These are phyloP conservation scores for Drosophila obscura DNA, from an alignment of 1,140 invertebrate genomes.

Conservation along the genomic window DNA sequence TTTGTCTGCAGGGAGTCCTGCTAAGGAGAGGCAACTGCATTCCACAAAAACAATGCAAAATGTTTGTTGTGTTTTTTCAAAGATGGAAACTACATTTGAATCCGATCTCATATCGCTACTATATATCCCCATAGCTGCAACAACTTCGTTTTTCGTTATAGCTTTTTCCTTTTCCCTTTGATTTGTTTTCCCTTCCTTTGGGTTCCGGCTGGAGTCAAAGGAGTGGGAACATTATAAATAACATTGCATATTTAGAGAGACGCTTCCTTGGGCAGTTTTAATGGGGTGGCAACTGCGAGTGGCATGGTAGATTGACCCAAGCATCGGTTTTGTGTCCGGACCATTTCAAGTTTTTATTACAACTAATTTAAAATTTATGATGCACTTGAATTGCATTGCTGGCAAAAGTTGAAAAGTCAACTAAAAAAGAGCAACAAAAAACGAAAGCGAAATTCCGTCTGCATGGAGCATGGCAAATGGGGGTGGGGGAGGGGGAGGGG, in stretches of 20 bases:
- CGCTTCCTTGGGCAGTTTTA: constrained; percentile 34
- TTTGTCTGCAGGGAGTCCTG: background rate
- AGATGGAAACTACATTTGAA: too few species aligned
- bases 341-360: constrained; percentile 58
- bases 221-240: constrained; percentile 40
- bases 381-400: constrained; percentile 63
- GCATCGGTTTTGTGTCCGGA: constrained; percentile 12
- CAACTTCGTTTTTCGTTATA: too few species aligned
- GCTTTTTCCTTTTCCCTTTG: too few species aligned
- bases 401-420: constrained; percentile 58
- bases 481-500: constrained; percentile 23
- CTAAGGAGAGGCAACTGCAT: background rate
- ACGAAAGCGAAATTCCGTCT: constrained; percentile 9
- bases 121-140: too few species aligned
- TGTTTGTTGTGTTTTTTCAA: too few species aligned
- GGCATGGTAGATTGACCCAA: background rate
- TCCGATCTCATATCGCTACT: too few species aligned
- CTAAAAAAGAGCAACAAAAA: constrained; percentile 29
- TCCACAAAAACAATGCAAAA: too few species aligned
- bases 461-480: background rate
- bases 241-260: constrained; percentile 42
- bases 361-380: constrained; percentile 75
- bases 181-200: too few species aligned
- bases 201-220: background rate
- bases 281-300: background rate